phyloP scores from a whole-genome alignment of 2,113 vertebrate genomes.

The Calidris pygmaea region DNA sequence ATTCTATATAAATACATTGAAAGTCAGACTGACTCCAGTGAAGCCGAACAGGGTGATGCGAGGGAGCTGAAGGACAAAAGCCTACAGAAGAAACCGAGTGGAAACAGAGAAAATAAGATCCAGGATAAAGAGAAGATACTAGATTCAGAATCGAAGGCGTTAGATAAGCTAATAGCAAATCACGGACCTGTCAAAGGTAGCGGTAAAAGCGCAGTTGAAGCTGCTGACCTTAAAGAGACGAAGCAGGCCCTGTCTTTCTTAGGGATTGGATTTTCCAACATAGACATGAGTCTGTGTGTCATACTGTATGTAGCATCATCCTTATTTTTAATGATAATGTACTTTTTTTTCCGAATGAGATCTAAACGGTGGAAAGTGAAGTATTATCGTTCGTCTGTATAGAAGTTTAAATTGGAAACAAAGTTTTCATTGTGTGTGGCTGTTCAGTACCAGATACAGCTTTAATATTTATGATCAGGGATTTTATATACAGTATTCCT shows the following conservation, averaged over 20 bases:
- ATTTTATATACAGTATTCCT: constrained; percentile 46
- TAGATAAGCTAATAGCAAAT: neutral
- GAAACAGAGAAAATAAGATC: neutral
- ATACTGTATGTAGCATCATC: constrained; percentile 87
- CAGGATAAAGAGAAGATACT: neutral
- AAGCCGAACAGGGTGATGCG: neutral
- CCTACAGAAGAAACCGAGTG: neutral
- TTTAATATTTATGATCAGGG: constrained; percentile 66
- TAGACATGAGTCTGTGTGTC: constrained; percentile 97
- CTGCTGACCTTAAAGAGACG: neutral
- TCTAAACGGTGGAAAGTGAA: constrained; percentile 85
- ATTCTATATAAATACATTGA: constrained; percentile 73
- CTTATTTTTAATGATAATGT: constrained; percentile 92
- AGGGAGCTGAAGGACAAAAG: neutral
- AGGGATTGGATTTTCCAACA: constrained; percentile 86
- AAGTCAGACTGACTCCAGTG: neutral
- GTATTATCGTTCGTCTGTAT: constrained; percentile 74
- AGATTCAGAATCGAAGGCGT: neutral
- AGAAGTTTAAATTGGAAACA: neutral
- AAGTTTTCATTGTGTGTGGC: neutral
- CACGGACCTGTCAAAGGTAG: neutral
- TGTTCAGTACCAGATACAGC: constrained; percentile 3
- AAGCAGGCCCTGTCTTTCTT: constrained; percentile 75
- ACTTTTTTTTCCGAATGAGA: constrained; percentile 89
- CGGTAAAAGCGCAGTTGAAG: neutral